Evolutionary conservation across 2,797 vertebrate species (phyloP).

Genomic region (Gobio occitaniae): DNA sequence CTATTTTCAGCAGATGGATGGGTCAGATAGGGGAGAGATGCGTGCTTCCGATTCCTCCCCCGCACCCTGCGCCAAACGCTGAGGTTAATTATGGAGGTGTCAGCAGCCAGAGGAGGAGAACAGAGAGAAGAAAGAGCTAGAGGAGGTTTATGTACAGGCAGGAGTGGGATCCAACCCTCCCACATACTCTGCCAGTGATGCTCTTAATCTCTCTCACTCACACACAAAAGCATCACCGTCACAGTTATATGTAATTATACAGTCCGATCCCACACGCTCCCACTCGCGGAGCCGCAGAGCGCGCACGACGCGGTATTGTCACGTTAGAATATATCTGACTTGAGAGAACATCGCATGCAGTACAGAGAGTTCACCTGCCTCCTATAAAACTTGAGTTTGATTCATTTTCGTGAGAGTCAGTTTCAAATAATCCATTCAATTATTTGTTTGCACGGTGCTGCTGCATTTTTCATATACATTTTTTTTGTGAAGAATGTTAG

Average conservation of each 20-base stretch:
- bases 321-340: slow-evolving; percentile 23
- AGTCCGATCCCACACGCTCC: slow-evolving; percentile 61
- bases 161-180: slow-evolving; percentile 46
- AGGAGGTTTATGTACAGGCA: slow-evolving; percentile 43
- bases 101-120: slow-evolving; percentile 52
- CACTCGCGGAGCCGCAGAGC: slow-evolving; percentile 45
- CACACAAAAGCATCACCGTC: slow-evolving; percentile 45
- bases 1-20: slow-evolving; percentile 74
- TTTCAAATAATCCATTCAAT: not conserved
- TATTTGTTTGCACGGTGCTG: not conserved
- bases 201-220: slow-evolving; percentile 47
- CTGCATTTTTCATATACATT: not conserved
- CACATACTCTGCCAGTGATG: slow-evolving; percentile 53
- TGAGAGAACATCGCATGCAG: slow-evolving; percentile 30
- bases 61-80: slow-evolving; percentile 55
- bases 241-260: slow-evolving; percentile 61
- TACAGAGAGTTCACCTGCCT: not conserved
- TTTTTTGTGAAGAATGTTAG: too few relatives aligned
- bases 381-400: not conserved
- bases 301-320: slow-evolving; percentile 31
- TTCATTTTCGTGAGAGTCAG: not conserved
- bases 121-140: slow-evolving; percentile 29
- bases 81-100: slow-evolving; percentile 67
- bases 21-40: slow-evolving; percentile 77
- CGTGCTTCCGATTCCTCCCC: slow-evolving; percentile 70